These are phyloP conservation scores for Corapipo altera DNA, from an alignment of 2,113 vertebrate genomes.

Conservation along the genomic window DNA sequence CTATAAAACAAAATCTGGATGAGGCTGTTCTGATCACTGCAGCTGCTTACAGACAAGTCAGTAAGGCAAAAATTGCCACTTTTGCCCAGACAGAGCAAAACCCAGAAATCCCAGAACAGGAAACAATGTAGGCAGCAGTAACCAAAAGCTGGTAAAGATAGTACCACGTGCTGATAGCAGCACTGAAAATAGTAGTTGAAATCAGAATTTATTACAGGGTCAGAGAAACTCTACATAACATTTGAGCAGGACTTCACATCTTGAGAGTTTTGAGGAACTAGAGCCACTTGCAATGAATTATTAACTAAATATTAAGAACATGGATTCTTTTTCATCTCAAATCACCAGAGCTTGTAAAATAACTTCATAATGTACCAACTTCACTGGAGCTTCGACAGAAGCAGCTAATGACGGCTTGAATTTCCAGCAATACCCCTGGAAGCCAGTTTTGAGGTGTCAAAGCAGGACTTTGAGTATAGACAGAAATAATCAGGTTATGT, in stretches of 20 bases:
- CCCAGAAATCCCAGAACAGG: background rate
- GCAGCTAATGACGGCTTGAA: background rate
- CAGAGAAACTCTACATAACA: background rate
- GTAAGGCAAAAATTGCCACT: background rate
- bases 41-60: background rate
- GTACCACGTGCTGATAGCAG: background rate
- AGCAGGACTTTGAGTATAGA: background rate
- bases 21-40: background rate
- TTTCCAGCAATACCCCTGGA: background rate
- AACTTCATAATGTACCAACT: background rate
- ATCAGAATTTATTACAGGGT: background rate
- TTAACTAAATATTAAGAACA: background rate
- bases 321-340: background rate
- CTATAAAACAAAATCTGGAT: background rate
- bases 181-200: background rate
- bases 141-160: background rate
- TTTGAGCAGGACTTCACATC: background rate
- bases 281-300: background rate
- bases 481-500: background rate
- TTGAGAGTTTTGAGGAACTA: background rate
- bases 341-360: background rate
- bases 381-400: background rate
- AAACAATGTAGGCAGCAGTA: background rate
- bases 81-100: background rate
- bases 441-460: background rate